Evolutionary conservation across 2,888 invertebrate species (phyloP), one percentile per base, ranked within the genome.

Genomic region (Trichopria drosophilae): DNA sequence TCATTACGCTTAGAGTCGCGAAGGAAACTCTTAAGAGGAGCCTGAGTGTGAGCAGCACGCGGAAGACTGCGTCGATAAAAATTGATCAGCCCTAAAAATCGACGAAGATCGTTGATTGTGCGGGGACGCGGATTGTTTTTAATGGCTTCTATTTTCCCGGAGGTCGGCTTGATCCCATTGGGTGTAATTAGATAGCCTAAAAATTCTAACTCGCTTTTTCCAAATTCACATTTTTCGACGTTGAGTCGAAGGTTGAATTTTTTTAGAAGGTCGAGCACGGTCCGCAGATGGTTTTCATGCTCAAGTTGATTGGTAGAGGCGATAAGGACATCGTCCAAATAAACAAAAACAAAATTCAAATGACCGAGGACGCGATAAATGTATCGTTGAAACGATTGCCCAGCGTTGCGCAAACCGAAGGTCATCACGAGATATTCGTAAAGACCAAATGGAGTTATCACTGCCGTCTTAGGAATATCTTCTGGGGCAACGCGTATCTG

Each of bases 91-190:
- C 51, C 51, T 3, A 51, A 20, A 24, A 46, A 51, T 28, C 43
- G 39, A 3, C 59, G 9, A 46, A 31, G 49, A 37, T 56, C 7
- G 26, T 50, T 19, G 31, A 49, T 28, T 37, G 57, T 22, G 39
- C 26, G 9, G 9, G 41, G 32, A 32, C 26, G 43, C 10, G 60
- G 51, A 28, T 59, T 65, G 3, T 60, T 31, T 24, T 12, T 12
- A 3, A 72, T 65, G 9, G 60, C 63, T 37, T 64, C 46, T 3
- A 73, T 68, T 45, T 68, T 69, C 4, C 63, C 52, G 9, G 63
- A 58, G 18, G 69, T 55, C 7, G 74, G 72, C 36, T 50, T 51
- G 7, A 66, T 68, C 6, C 73, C 70, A 1, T 42, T 2, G 34
- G 3, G 16, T 4, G 7, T 28, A 9, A 59, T 43, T 4, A 13